phyloP scores from a whole-genome alignment of 2,113 vertebrate genomes.

The Daboia siamensis region DNA sequence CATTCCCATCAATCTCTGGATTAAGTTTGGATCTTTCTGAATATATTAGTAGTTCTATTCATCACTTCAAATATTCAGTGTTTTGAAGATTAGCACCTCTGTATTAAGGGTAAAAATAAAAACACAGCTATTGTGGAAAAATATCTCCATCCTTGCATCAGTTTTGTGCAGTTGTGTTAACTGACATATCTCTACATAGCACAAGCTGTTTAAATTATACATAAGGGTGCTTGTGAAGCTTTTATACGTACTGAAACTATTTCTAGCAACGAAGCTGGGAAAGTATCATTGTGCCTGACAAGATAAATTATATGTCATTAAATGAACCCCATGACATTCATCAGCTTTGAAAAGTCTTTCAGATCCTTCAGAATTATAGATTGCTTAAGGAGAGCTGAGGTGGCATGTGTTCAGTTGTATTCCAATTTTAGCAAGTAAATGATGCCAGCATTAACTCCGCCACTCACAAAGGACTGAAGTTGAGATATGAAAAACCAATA shows the following conservation, averaged over 20 bases:
- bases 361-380: conserved; percentile 54
- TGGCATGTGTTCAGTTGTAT: conserved; percentile 41
- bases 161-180: conserved; percentile 21
- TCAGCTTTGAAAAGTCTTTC: conserved; percentile 60
- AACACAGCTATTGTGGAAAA: conserved; percentile 17
- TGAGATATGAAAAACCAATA: conserved; percentile 21
- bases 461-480: conserved; percentile 36
- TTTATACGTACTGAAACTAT: conserved; percentile 27
- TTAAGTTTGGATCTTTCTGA: background rate
- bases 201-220: conserved; percentile 44
- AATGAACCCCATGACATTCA: conserved; percentile 38
- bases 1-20: background rate
- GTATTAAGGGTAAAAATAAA: background rate
- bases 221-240: conserved; percentile 20
- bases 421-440: conserved; percentile 58
- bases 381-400: conserved; percentile 53
- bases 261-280: conserved; percentile 51
- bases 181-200: conserved; percentile 45
- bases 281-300: conserved; percentile 53
- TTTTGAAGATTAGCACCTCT: background rate
- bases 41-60: background rate
- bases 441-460: conserved; percentile 27
- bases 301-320: conserved; percentile 52
- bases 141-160: background rate
- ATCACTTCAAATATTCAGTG: background rate